Base-by-base conservation (phyloP, 2,888 invertebrate genomes). In the Linnaemya vulpina region DNA sequence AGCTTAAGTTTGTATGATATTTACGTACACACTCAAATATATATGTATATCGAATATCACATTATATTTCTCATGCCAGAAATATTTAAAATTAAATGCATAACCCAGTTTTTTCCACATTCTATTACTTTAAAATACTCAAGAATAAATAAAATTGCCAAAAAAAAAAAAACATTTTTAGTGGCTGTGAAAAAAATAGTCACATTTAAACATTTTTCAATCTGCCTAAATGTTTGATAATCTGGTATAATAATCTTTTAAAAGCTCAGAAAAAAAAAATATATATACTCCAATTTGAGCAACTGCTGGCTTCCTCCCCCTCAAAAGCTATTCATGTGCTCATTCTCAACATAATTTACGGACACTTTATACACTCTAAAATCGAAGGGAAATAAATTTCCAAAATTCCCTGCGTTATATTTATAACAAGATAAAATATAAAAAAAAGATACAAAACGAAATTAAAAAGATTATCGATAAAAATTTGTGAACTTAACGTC, bases 381-480 rank as follows among this genome's bases (percentile, higher is more conserved):
- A 22, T 22, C 9, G n/a, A 55, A 55, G 55, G 74, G n/a, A 53
- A 63, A 76, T 49, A 67, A 67, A 76, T 76, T 65, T 68, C 15
- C 13, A 68, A 77, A 77, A 77, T 77, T 22, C 67, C 20, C 22
- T 25, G 13, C 25, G 11, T 49, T 30, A 43, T 51, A 43, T 51
- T 20, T 35, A 40, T n/a, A 40, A 40, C 7, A 68, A 22, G 5
- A 51, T 1, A 30, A 3, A 30, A 30, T 30, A 30, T 5, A 30
- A 63, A 7, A n/a, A n/a, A 49, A 38, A 17, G n/a, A n/a, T n/a
- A n/a, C n/a, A 30, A 49, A 67, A 78, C 13, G 1, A 51, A 78
- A 71, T 71, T 78, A 63, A 63, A 77, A 70, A 75, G 68, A 82
- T 82, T 76, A 76, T 82, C 63, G 71, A 82, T 76, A 82, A 71